Evolutionary conservation across 2,113 vertebrate species (phyloP).

Genomic region (Hypocryptadius cinnamomeus): DNA sequence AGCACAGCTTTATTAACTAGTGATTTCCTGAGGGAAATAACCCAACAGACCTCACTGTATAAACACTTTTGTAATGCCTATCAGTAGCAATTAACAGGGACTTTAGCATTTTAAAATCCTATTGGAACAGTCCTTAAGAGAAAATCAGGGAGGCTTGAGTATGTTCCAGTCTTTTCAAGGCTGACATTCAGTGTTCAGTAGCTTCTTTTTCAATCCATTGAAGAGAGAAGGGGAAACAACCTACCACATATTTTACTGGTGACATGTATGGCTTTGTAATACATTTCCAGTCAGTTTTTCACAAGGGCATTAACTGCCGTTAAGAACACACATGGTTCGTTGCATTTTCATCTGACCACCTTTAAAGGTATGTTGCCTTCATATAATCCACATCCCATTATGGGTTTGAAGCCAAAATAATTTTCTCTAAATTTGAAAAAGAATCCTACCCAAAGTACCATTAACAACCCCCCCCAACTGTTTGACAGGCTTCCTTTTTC

Average conservation of each 20-base stretch:
- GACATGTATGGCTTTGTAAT: not conserved
- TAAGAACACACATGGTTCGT: not conserved
- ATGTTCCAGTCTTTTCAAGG: not conserved
- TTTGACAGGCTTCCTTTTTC: not conserved
- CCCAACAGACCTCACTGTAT: not conserved
- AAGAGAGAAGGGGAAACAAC: not conserved
- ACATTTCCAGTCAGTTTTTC: not conserved
- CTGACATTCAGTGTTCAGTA: not conserved
- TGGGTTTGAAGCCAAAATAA: not conserved
- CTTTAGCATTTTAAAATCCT: not conserved
- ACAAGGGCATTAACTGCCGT: rapidly evolving
- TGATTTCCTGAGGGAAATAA: not conserved
- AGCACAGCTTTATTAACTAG: not conserved
- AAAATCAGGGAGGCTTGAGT: not conserved
- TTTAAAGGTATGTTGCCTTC: not conserved
- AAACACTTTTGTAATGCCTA: not conserved
- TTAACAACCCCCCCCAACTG: rapidly evolving
- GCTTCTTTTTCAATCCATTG: not conserved
- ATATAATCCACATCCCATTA: not conserved
- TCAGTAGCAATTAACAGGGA: not conserved
- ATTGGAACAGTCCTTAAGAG: not conserved
- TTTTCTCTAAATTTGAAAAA: not conserved
- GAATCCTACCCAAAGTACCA: not conserved
- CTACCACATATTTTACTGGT: not conserved
- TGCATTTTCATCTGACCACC: not conserved